Evolutionary conservation across 2,113 vertebrate genomes (phyloP).

Genomic region (Solea solea): DNA sequence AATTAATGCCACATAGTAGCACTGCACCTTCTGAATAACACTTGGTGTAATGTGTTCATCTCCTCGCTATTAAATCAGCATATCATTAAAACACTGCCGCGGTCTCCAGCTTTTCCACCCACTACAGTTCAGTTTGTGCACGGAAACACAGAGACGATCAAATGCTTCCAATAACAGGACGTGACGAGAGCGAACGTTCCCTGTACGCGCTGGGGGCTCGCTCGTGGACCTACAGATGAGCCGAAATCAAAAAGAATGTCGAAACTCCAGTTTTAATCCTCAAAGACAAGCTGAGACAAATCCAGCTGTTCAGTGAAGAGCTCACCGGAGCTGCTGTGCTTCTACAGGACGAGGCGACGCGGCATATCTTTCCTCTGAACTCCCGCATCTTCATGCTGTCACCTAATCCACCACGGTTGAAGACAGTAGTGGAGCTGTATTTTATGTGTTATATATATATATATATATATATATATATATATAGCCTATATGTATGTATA

Average conservation of each 20-base stretch:
- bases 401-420: background rate
- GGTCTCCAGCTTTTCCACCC: slow-evolving; percentile 22
- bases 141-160: slow-evolving; percentile 2
- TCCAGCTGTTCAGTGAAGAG: background rate
- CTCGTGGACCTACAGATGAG: slow-evolving; percentile 4
- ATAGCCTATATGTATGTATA: background rate
- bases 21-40: slow-evolving; percentile 5
- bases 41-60: slow-evolving; percentile 3
- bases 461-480: background rate
- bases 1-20: background rate
- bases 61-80: slow-evolving; percentile 38
- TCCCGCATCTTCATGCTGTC: slow-evolving; percentile 10
- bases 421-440: background rate
- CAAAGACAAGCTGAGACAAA: slow-evolving; percentile 49
- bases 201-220: slow-evolving; percentile 16
- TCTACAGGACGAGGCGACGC: slow-evolving; percentile 13
- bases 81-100: slow-evolving; percentile 25
- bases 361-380: slow-evolving; percentile 6
- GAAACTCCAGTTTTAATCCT: slow-evolving; percentile 13
- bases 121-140: background rate
- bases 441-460: background rate
- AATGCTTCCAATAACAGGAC: background rate
- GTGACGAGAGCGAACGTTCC: slow-evolving; percentile 20
- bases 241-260: slow-evolving; percentile 21
- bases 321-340: slow-evolving; percentile 25